phyloP scores from a whole-genome alignment of 2,113 vertebrate genomes.

The Penelope pileata region DNA sequence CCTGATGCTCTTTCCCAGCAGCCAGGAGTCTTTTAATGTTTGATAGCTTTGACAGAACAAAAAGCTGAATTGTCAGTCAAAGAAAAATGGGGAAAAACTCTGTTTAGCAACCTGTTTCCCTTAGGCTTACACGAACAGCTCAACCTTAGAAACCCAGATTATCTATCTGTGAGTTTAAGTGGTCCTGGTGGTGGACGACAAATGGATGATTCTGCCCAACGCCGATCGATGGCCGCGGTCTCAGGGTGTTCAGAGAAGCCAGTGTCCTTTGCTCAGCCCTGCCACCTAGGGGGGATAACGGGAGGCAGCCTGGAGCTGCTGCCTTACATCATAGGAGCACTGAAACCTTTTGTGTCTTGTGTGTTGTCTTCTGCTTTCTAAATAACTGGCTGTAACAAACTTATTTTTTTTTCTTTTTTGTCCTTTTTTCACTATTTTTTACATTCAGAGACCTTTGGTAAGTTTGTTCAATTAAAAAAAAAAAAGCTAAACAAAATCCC shows the following conservation, averaged over 20 bases:
- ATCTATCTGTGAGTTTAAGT: not conserved
- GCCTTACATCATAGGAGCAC: not conserved
- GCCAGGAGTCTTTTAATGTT: not conserved
- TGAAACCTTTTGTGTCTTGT: constrained; percentile 49
- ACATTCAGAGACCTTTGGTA: constrained; percentile 98
- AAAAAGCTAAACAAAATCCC: constrained; percentile 20
- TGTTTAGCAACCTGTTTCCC: not conserved
- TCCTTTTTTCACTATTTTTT: constrained; percentile 77
- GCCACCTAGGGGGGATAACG: not conserved
- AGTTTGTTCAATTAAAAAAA: constrained; percentile 79
- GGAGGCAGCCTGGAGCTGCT: not conserved
- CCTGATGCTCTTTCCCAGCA: not conserved
- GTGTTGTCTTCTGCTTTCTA: constrained; percentile 45
- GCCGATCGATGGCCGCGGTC: accelerated
- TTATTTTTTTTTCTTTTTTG: constrained; percentile 80
- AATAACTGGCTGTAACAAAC: constrained; percentile 56
- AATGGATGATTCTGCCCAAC: not conserved
- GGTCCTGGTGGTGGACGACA: not conserved
- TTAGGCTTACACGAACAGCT: not conserved
- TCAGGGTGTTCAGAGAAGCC: not conserved
- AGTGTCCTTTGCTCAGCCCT: not conserved
- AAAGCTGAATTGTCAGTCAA: not conserved
- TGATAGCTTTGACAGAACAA: not conserved
- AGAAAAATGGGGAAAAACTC: not conserved
- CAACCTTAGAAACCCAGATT: not conserved